Percentiles rank a stretch among this genome's conserved stretches.
Evolutionary conservation across 2,888 invertebrate species (phyloP).

Genomic region (Sialis lutaria): DNA sequence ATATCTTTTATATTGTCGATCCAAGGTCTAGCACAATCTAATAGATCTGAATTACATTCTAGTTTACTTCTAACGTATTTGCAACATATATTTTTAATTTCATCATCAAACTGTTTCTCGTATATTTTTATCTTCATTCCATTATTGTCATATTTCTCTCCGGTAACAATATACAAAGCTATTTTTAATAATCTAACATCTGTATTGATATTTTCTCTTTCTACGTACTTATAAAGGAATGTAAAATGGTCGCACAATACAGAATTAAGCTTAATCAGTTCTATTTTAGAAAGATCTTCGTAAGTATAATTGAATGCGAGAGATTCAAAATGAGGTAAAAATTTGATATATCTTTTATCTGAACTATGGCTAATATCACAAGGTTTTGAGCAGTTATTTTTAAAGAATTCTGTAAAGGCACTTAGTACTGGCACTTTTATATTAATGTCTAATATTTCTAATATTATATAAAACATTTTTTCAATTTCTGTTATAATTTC

Average conservation of each 20-base stretch:
- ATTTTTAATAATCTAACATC: background rate
- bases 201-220: background rate
- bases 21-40: too few species aligned
- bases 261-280: background rate
- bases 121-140: too few species aligned
- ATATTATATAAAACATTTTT: background rate
- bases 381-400: background rate
- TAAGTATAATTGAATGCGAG: background rate
- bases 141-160: too few species aligned
- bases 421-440: constrained; percentile 12
- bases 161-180: too few species aligned
- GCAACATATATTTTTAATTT: too few species aligned
- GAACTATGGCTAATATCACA: background rate
- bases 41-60: too few species aligned
- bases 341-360: background rate
- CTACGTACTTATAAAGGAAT: background rate
- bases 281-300: background rate
- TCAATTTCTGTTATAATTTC: background rate
- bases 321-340: background rate
- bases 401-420: background rate
- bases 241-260: background rate
- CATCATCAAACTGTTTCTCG: too few species aligned
- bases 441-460: constrained; percentile 2
- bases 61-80: too few species aligned
- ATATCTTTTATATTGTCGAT: too few species aligned